phyloP scores from a whole-genome alignment of 2,113 vertebrate genomes.

The Numida meleagris region DNA sequence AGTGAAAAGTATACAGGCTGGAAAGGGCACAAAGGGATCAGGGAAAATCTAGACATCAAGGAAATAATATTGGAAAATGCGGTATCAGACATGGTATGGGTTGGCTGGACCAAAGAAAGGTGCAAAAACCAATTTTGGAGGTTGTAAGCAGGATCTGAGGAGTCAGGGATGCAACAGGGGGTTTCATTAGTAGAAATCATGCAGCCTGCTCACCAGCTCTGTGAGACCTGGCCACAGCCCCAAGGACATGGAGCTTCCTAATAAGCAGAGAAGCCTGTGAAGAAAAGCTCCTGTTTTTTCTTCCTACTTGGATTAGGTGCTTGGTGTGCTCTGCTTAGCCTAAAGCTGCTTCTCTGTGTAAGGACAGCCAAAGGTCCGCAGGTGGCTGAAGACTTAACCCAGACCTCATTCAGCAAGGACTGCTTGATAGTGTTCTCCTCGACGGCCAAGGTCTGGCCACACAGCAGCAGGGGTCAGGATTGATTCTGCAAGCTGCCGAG shows the following conservation, averaged over 20 bases:
- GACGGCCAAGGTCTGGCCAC: fast-evolving
- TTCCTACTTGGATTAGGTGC: background rate
- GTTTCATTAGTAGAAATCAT: slow-evolving; percentile 37
- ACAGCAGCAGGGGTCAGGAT: background rate
- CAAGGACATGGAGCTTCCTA: background rate
- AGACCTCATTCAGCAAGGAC: background rate
- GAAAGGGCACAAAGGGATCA: background rate
- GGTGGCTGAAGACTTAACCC: slow-evolving; percentile 33
- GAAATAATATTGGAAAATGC: background rate
- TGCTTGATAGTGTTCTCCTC: background rate
- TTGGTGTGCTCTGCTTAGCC: background rate
- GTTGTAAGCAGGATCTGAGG: background rate
- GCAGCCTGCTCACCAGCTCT: background rate
- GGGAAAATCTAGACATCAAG: background rate
- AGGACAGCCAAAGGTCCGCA: background rate
- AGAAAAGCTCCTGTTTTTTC: background rate
- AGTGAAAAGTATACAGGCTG: background rate
- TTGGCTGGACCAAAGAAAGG: background rate
- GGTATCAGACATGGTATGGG: background rate
- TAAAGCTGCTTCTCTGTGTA: fast-evolving
- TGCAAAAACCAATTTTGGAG: background rate
- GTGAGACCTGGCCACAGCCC: background rate
- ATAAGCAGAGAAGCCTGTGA: background rate
- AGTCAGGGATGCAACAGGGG: background rate
- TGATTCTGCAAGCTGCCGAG: slow-evolving; percentile 24